Evolutionary conservation across 23 tunicate genomes (phyloP), one percentile per base, ranked within the genome.

Genomic region (Ascidia mentula): DNA sequence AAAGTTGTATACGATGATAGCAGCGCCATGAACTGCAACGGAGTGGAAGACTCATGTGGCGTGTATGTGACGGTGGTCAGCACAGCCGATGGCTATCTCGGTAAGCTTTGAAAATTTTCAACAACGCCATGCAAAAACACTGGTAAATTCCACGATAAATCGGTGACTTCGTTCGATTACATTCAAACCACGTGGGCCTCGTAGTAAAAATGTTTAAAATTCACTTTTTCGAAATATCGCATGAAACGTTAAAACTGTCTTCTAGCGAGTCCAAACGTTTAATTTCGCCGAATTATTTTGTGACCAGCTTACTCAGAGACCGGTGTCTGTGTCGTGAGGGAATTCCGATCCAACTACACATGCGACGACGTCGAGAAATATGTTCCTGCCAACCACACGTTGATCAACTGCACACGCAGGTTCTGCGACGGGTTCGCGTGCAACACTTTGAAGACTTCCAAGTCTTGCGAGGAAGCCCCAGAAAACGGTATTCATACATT

Each of bases 361-460:
- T 53, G 65, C 13, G 65, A 53, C 24, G 65, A 9, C 4, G 65
- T 53, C 2, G 12, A 26, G 13, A 5, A 6, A 9, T 53, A 20
- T 9, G 24, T 53, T 9, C 65, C 7, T 3, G 65, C 65, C 7
- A 53, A 53, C 13, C 28, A 53, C 4, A 53, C 65, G 4, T 9
- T 53, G 12, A 26, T 53, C 2, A 53, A 53, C 65, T 53, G 65
- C 65, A 20, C 65, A 3, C 28, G 22, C 28, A 28, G 24, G 13
- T 53, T 53, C 13, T 53, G 65, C 65, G 65, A 53, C 65, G 65
- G 65, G 22, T 53, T 53, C 13, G 65, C 65, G 4, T 53, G 65
- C 13, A 53, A 53, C 65, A 53, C 22, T 3, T 1, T 53, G 13
- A 53, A 9, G 65, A 9, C 12, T 9, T 28, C 65, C 7, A 53